These are phyloP conservation scores for Dicyrtomina minuta DNA, from an alignment of 2,888 invertebrate species.

Conservation along the genomic window DNA sequence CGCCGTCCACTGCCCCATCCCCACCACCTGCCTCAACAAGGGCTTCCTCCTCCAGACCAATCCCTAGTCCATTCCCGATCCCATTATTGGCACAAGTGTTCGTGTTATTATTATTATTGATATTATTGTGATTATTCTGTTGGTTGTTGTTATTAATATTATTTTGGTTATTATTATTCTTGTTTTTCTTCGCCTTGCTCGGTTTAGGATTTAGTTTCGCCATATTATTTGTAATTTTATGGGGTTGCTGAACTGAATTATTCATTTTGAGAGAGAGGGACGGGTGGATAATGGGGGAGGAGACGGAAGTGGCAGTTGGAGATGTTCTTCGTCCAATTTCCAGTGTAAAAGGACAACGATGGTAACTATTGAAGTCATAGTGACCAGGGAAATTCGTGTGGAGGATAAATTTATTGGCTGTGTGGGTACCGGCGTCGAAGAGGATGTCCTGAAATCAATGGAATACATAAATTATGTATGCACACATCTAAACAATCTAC, in stretches of 20 bases:
- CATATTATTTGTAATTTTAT: not conserved
- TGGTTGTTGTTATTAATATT: constrained; percentile 36
- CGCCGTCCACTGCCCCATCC: too few relatives aligned
- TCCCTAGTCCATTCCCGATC: too few relatives aligned
- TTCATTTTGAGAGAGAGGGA: too few relatives aligned
- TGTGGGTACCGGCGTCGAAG: constrained; percentile 92
- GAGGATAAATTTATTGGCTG: constrained; percentile 93
- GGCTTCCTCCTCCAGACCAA: too few relatives aligned
- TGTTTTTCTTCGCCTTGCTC: constrained; percentile 48
- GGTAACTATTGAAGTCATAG: constrained; percentile 79
- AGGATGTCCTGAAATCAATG: constrained; percentile 74
- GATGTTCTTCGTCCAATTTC: constrained; percentile 43
- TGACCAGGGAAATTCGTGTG: constrained; percentile 99
- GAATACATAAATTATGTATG: constrained; percentile 4
- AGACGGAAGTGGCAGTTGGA: constrained; percentile 1
- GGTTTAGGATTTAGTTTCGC: constrained; percentile 35
- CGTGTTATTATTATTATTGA: constrained; percentile 13
- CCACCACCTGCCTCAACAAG: not conserved
- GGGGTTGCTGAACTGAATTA: not conserved
- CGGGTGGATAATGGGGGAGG: constrained; percentile 8
- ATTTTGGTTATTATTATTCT: constrained; percentile 43
- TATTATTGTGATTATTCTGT: constrained; percentile 42
- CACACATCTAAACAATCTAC: too few relatives aligned
- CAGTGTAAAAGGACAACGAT: constrained; percentile 50
- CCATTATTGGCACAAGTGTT: constrained; percentile 12